Base-by-base conservation (phyloP, 2,797 vertebrate genomes). In the Phataginus tetradactyla region DNA sequence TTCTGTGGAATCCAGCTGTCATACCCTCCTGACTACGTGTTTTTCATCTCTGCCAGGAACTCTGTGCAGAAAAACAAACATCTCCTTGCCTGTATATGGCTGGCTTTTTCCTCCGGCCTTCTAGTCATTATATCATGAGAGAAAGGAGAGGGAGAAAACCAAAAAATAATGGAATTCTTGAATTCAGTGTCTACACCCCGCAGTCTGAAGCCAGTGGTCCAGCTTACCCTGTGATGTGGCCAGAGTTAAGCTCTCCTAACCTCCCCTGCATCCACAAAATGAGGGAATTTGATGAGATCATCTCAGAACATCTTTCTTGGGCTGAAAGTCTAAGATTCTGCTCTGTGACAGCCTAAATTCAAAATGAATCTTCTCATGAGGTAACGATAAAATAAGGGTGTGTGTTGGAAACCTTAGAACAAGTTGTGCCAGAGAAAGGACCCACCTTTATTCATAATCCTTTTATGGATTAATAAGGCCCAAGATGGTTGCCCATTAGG, bases 41-140 rank as follows among this genome's bases (percentile, higher is more conserved):
- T 23, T 4, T 34, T 11, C 27, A 15, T 29, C 25, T 29, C 34
- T 53, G 12, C 13, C 4, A 18, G 78, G 5, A 32, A 34, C 27
- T n/a, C 1, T 1, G 2, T 8, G 6, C 32, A 53, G 20, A 27
- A 13, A 27, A 55, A 6, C n/a, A n/a, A 1, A 2, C 14, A 4
- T 53, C 11, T 21, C 18, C 37, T 66, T 0, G 3, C 7, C n/a
- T n/a, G 0, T 3, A 17, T 13, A 25, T 17, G 34, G 59, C n/a
- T 75, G 21, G 23, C 17, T 64, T 77, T 77, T 4, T 2, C 45
- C 42, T 51, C 29, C 7, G 29, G 18, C 49, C 7, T 20, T 45
- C 45, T n/a, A 7, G 3, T 32, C 55, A n/a, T 4, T 3, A 1
- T 34, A 29, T 61, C 53, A 25, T 39, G 59, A n/a, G 55, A 39